Evolutionary conservation across 2,888 invertebrate species (phyloP).

Genomic region (Cheilosia urbana): DNA sequence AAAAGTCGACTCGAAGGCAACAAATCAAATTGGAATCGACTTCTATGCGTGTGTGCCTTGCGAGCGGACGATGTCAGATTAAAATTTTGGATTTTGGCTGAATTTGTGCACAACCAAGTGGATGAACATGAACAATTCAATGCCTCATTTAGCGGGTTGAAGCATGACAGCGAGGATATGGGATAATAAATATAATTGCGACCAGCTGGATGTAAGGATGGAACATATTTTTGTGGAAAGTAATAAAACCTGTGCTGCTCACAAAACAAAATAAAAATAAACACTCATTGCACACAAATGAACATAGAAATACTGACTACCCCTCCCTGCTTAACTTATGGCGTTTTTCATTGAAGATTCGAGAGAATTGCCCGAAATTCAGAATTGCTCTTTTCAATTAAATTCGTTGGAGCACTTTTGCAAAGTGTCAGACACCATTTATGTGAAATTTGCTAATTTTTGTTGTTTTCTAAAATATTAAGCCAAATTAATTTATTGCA

Average conservation of each 20-base stretch:
- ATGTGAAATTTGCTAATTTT: too few relatives aligned
- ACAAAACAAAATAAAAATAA: slow-evolving; percentile 14
- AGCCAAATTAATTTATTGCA: too few relatives aligned
- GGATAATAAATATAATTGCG: slow-evolving; percentile 1
- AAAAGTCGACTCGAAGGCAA: slow-evolving; percentile 17
- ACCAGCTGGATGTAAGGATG: slow-evolving; percentile 25
- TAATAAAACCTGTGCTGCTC: slow-evolving; percentile 15
- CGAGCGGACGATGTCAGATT: slow-evolving; percentile 10
- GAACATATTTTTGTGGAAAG: slow-evolving; percentile 14
- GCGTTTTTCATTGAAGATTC: too few relatives aligned
- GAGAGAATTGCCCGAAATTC: too few relatives aligned
- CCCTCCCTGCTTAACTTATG: slow-evolving; percentile 2
- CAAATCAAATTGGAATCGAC: slow-evolving; percentile 38
- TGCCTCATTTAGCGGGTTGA: slow-evolving; percentile 33
- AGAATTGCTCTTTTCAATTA: too few relatives aligned
- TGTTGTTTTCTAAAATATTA: too few relatives aligned
- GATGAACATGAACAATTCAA: slow-evolving; percentile 46
- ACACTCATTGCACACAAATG: slow-evolving; percentile 31
- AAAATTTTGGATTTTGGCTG: slow-evolving; percentile 58
- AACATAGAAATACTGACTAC: slow-evolving; percentile 42
- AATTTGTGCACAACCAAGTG: slow-evolving; percentile 67
- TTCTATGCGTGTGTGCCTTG: not conserved
- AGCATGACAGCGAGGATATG: slow-evolving; percentile 47
- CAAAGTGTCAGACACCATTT: too few relatives aligned
- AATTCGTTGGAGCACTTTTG: too few relatives aligned